Conservation (phyloP, 2,888 invertebrate species). For the Nebria brevicollis region DNA sequence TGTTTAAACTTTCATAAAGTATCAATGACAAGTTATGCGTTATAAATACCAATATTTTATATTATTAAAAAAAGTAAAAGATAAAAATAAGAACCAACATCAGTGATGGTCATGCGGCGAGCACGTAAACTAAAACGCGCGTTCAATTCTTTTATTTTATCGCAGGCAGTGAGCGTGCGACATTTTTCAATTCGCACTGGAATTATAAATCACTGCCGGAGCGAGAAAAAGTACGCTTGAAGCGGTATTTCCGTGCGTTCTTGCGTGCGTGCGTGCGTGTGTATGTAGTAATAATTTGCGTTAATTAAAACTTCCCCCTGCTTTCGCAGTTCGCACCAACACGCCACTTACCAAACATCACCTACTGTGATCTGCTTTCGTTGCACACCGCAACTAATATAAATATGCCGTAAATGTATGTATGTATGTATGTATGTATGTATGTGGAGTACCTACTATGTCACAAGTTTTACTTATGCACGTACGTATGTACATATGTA, state of each 20-base stretch:
- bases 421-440: slow-evolving; percentile 22
- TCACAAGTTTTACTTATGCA: slow-evolving; percentile 8
- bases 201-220: slow-evolving; percentile 27
- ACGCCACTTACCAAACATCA: slow-evolving; percentile 29
- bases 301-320: slow-evolving; percentile 39
- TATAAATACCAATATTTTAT: background rate
- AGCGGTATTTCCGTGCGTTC: no score
- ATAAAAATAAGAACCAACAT: background rate
- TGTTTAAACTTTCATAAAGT: background rate
- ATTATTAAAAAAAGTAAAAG: background rate
- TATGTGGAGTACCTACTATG: background rate
- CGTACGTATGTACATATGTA: background rate
- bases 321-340: slow-evolving; percentile 22
- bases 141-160: slow-evolving; percentile 11
- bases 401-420: slow-evolving; percentile 29
- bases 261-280: background rate
- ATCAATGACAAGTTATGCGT: background rate
- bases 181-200: slow-evolving; percentile 23
- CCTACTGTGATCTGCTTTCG: slow-evolving; percentile 8
- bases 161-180: background rate
- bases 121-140: background rate
- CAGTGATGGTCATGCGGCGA: background rate
- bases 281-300: slow-evolving; percentile 40
- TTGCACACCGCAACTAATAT: slow-evolving; percentile 17
- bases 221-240: background rate